A percentile compares a stretch with the other conserved stretches of the same genome.
These are phyloP conservation scores for Hecatera dysodea DNA, from an alignment of 2,888 invertebrate species.

Conservation along the genomic window DNA sequence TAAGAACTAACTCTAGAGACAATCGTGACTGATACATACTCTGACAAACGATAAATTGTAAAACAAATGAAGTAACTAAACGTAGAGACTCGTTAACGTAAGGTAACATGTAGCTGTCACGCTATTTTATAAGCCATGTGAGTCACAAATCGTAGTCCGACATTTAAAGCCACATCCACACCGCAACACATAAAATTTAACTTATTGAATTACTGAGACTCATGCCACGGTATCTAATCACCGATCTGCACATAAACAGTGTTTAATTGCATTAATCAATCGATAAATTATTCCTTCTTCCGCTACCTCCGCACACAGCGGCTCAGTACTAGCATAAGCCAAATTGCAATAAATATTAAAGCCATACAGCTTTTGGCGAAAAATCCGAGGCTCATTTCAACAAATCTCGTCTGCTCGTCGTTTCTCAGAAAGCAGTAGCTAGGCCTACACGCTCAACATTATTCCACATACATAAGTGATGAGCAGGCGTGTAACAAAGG, in stretches of 20 bases:
- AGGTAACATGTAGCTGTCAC: constrained; percentile 23
- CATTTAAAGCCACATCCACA: constrained; percentile 48
- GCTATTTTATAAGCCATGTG: constrained; percentile 29
- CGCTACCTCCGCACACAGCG: not conserved
- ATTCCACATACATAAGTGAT: constrained; percentile 61
- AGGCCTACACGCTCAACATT: constrained; percentile 32
- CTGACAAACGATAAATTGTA: not conserved
- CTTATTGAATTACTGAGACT: constrained; percentile 42
- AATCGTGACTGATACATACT: not conserved
- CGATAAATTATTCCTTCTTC: constrained; percentile 20
- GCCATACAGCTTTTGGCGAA: constrained; percentile 16
- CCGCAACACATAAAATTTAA: constrained; percentile 8
- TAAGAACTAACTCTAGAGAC: not conserved
- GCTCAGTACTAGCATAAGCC: not conserved
- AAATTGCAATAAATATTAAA: constrained; percentile 29
- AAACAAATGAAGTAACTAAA: constrained; percentile 17
- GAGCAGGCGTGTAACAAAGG: constrained; percentile 65
- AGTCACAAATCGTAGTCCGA: constrained; percentile 45
- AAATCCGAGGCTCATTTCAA: constrained; percentile 32
- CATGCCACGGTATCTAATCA: constrained; percentile 18
- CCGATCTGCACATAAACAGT: constrained; percentile 26
- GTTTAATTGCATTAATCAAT: constrained; percentile 33
- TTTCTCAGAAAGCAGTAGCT: constrained; percentile 25
- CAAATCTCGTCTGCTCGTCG: constrained; percentile 30
- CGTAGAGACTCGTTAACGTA: constrained; percentile 31